Conservation (phyloP, 1,140 invertebrate species). For the Panagrolaimus sp. region DNA sequence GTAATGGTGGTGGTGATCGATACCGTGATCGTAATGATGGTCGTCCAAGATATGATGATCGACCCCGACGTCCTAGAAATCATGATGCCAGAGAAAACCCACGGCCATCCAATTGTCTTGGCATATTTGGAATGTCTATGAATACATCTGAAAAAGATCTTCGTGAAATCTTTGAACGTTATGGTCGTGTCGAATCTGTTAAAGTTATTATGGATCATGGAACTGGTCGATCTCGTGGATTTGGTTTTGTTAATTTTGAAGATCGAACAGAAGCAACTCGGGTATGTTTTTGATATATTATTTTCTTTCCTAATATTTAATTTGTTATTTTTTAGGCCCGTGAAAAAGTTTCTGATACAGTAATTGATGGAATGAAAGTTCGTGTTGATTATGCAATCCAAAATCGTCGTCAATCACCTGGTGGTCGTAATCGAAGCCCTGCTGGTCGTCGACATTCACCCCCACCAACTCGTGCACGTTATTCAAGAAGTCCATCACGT, state of each 20-base stretch:
- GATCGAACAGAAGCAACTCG: conserved; percentile 76
- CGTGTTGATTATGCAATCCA: conserved; percentile 93
- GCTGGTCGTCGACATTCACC: too few species aligned
- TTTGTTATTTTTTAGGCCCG: conserved; percentile 68
- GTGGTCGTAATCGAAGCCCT: conserved; percentile 13
- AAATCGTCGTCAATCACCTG: background rate
- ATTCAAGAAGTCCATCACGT: too few species aligned
- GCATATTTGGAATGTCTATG: conserved; percentile 34
- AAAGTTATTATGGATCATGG: conserved; percentile 38
- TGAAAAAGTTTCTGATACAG: conserved; percentile 83
- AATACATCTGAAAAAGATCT: conserved; percentile 28
- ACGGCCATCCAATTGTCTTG: conserved; percentile 25
- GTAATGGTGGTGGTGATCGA: background rate
- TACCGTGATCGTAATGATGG: background rate
- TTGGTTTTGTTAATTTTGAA: conserved; percentile 92
- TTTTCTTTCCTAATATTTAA: too few species aligned
- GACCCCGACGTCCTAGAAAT: background rate
- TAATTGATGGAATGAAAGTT: conserved; percentile 84
- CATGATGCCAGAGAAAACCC: conserved; percentile 29
- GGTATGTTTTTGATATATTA: too few species aligned
- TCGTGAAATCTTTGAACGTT: conserved; percentile 24
- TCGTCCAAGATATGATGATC: background rate
- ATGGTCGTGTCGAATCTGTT: conserved; percentile 27
- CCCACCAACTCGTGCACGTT: too few species aligned
- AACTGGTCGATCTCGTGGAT: conserved; percentile 84